These are phyloP conservation scores for Axea sp. DNA, from an alignment of 2,888 invertebrate genomes.

Conservation along the genomic window DNA sequence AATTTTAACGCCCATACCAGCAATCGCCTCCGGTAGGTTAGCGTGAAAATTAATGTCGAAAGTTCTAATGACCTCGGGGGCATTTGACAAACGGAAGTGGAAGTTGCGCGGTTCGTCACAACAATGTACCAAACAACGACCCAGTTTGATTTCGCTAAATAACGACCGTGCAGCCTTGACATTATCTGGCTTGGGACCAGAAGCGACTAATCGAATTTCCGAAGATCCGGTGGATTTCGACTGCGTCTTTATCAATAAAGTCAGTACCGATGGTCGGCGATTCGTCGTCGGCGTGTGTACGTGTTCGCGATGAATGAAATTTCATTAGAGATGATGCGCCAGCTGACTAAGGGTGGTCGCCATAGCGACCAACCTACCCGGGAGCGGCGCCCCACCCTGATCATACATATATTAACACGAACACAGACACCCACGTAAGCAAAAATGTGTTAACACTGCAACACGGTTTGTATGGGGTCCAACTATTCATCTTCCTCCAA, in stretches of 20 bases:
- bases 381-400: slow-evolving; percentile 74
- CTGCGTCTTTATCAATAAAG: slow-evolving; percentile 35
- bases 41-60: slow-evolving; percentile 3
- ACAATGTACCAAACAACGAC: slow-evolving; percentile 1
- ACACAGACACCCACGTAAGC: neutral
- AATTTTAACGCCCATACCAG: too few species aligned
- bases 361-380: slow-evolving; percentile 76
- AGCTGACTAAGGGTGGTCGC: slow-evolving; percentile 77
- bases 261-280: slow-evolving; percentile 37
- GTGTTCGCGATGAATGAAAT: slow-evolving; percentile 74
- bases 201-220: slow-evolving; percentile 9
- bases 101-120: neutral
- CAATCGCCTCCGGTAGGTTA: neutral
- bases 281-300: slow-evolving; percentile 63
- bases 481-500: too few species aligned
- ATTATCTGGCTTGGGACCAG: slow-evolving; percentile 26
- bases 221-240: slow-evolving; percentile 8
- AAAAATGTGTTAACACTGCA: too few species aligned
- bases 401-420: slow-evolving; percentile 62
- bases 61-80: neutral
- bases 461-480: too few species aligned
- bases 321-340: slow-evolving; percentile 70
- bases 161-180: slow-evolving; percentile 31
- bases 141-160: slow-evolving; percentile 15
- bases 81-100: neutral